Percentiles rank a stretch among this genome's conserved stretches.
Evolutionary conservation across 2,888 invertebrate species (phyloP).

Genomic region (Heliconius hortense): DNA sequence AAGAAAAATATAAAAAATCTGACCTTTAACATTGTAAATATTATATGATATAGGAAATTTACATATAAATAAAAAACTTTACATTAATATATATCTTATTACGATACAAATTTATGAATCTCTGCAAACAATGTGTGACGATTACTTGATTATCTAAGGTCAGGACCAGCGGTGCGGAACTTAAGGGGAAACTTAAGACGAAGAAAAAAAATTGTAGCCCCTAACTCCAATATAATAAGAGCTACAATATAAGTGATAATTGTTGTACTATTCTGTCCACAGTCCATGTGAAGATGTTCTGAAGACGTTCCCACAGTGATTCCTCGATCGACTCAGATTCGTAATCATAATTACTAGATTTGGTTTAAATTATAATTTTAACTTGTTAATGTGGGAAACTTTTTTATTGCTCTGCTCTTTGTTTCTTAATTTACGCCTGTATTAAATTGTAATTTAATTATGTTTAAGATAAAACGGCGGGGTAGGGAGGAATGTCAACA

Average conservation of each 20-base stretch:
- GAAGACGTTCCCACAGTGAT: slow-evolving; percentile 80
- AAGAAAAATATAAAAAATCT: not conserved
- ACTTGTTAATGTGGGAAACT: slow-evolving; percentile 40
- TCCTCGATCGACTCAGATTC: slow-evolving; percentile 76
- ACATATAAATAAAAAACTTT: slow-evolving; percentile 10
- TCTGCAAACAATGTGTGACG: slow-evolving; percentile 71
- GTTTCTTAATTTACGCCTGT: slow-evolving; percentile 5
- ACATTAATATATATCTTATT: slow-evolving; percentile 49
- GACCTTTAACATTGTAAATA: slow-evolving; percentile 20
- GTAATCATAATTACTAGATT: slow-evolving; percentile 73
- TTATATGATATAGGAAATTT: slow-evolving; percentile 3
- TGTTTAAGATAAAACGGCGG: not conserved
- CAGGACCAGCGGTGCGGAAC: slow-evolving; percentile 71
- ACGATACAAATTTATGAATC: slow-evolving; percentile 54
- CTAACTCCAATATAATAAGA: slow-evolving; percentile 23
- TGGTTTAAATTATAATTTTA: slow-evolving; percentile 45
- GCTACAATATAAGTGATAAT: slow-evolving; percentile 9
- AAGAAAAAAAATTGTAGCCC: slow-evolving; percentile 1
- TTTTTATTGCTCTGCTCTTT: slow-evolving; percentile 27
- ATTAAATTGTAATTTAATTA: slow-evolving; percentile 3
- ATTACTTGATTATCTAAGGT: slow-evolving; percentile 78
- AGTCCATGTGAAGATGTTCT: slow-evolving; percentile 77
- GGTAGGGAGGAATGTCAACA: slow-evolving; percentile 22
- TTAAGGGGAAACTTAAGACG: slow-evolving; percentile 68
- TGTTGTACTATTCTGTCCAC: slow-evolving; percentile 8